These are phyloP conservation scores for Megaceryle alcyon DNA, from an alignment of 2,797 vertebrate genomes.

Conservation along the genomic window DNA sequence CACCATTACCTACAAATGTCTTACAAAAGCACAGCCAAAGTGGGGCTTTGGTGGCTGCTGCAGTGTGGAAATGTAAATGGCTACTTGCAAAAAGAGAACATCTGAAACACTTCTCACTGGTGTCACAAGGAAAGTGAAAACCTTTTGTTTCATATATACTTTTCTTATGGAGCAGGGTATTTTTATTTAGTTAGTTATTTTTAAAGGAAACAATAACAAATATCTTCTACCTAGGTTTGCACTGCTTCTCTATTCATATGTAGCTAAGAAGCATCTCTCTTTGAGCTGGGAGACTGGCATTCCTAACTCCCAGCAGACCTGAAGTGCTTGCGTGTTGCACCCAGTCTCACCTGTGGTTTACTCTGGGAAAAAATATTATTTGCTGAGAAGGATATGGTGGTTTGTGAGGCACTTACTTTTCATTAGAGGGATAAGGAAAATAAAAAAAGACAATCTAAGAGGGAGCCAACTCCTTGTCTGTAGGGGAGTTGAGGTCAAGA, in stretches of 20 bases:
- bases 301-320: background rate
- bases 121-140: background rate
- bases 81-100: background rate
- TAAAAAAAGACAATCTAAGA: background rate
- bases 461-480: background rate
- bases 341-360: background rate
- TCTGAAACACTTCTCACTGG: background rate
- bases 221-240: background rate
- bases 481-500: background rate
- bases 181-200: background rate
- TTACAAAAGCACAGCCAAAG: background rate
- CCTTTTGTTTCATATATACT: background rate
- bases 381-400: background rate
- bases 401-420: background rate
- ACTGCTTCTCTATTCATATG: background rate
- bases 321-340: too few relatives aligned
- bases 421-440: background rate
- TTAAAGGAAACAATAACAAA: background rate
- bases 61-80: background rate
- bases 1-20: accelerated
- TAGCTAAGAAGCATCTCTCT: background rate
- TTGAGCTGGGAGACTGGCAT: background rate
- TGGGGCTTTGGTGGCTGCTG: background rate
- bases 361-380: background rate
- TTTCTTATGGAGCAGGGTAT: background rate